Evolutionary conservation across 2,888 invertebrate genomes (phyloP).

Genomic region (Mythimna pallens): DNA sequence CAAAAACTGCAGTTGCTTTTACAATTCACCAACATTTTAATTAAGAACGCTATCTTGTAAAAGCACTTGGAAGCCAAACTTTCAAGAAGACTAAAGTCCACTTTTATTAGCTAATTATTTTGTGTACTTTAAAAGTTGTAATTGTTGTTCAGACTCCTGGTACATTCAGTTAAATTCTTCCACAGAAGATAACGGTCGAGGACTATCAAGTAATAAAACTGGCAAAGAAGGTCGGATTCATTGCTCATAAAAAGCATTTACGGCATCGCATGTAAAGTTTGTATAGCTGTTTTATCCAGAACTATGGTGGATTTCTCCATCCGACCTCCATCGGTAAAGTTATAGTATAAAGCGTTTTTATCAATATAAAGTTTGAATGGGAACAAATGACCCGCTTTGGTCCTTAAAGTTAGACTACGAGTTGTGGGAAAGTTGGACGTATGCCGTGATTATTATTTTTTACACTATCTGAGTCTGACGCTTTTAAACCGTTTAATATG

Average conservation of each 20-base stretch:
- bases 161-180: conserved; percentile 28
- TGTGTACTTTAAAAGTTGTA: conserved; percentile 54
- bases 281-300: conserved; percentile 41
- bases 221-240: conserved; percentile 58
- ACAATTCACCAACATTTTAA: conserved; percentile 16
- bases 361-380: conserved; percentile 50
- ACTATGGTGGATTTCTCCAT: conserved; percentile 26
- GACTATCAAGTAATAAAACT: conserved; percentile 57
- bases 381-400: conserved; percentile 38
- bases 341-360: conserved; percentile 47
- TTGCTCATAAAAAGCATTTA: conserved; percentile 67
- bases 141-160: conserved; percentile 27
- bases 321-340: conserved; percentile 37
- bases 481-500: conserved; percentile 14
- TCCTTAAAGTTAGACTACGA: conserved; percentile 25
- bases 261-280: conserved; percentile 58
- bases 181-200: conserved; percentile 33
- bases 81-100: conserved; percentile 17
- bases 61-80: conserved; percentile 31
- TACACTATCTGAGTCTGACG: conserved; percentile 20
- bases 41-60: conserved; percentile 43
- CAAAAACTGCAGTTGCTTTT: conserved; percentile 6
- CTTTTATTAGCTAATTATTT: conserved; percentile 52
- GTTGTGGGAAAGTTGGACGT: conserved; percentile 27
- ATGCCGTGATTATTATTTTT: conserved; percentile 13